These are phyloP conservation scores for Microhierax caerulescens DNA, from an alignment of 2,797 vertebrate genomes.

Conservation along the genomic window DNA sequence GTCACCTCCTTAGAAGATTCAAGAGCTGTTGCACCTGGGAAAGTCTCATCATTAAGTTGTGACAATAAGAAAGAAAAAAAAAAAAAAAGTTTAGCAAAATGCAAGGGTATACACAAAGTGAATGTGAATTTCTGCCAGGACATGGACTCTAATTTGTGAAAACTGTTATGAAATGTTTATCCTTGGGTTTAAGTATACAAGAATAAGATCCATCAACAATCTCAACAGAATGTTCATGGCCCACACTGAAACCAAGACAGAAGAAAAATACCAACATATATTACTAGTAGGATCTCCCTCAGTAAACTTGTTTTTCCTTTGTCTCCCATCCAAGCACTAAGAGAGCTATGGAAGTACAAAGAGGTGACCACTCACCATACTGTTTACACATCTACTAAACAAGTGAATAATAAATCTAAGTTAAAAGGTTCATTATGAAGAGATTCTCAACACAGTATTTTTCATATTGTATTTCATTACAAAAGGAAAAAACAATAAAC, in stretches of 20 bases:
- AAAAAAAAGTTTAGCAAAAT: not conserved
- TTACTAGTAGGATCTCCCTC: not conserved
- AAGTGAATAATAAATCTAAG: not conserved
- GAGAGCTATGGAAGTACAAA: not conserved
- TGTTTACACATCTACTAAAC: not conserved
- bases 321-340: not conserved
- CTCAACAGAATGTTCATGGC: not conserved
- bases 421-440: not conserved
- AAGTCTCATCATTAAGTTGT: not conserved
- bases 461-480: not conserved
- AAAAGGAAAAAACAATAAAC: not conserved
- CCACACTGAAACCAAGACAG: not conserved
- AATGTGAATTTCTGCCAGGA: conserved; percentile 60
- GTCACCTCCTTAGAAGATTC: not conserved
- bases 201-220: not conserved
- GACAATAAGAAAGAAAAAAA: no score
- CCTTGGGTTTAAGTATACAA: not conserved
- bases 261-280: not conserved
- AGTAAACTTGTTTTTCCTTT: not conserved
- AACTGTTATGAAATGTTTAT: not conserved
- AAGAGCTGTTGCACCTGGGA: not conserved
- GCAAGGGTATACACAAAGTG: not conserved
- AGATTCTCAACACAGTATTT: not conserved
- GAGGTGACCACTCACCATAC: not conserved
- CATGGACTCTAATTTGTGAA: not conserved